Conservation (phyloP, 2,888 invertebrate species). For the Protophormia terraenovae region DNA sequence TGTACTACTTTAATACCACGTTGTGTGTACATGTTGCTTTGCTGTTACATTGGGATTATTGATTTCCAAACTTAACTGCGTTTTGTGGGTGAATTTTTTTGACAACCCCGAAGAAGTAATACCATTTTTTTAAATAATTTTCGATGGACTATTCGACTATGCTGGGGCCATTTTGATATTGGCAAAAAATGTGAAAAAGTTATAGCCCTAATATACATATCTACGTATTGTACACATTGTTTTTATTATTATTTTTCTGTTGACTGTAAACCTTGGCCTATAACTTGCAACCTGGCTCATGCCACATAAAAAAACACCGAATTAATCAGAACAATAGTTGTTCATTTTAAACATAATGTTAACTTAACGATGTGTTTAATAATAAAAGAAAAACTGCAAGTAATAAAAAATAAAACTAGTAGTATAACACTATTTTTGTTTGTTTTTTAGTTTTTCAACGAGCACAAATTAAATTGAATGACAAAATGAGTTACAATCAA, state of each 20-base stretch:
- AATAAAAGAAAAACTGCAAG: background rate
- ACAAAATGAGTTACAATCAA: conserved; percentile 74
- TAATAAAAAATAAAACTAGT: background rate
- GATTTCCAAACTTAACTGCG: no score
- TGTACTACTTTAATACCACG: no score
- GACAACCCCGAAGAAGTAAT: no score
- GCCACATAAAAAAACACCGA: background rate
- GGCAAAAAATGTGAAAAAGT: no score
- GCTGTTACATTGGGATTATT: no score
- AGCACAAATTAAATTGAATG: conserved; percentile 57
- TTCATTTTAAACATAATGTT: conserved; percentile 8
- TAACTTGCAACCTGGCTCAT: conserved; percentile 31
- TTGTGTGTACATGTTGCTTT: no score
- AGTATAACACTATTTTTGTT: background rate
- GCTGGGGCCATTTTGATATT: no score
- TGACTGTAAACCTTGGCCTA: conserved; percentile 49
- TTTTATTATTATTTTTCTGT: conserved; percentile 29
- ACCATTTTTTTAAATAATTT: no score
- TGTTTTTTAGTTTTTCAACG: conserved; percentile 12
- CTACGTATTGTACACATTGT: background rate
- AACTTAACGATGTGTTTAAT: background rate
- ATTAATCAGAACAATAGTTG: background rate
- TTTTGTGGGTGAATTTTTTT: no score
- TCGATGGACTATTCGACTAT: no score
- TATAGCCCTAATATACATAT: no score